These are phyloP conservation scores for Coregonus clupeaformis DNA, from an alignment of 2,113 vertebrate genomes.

Conservation along the genomic window DNA sequence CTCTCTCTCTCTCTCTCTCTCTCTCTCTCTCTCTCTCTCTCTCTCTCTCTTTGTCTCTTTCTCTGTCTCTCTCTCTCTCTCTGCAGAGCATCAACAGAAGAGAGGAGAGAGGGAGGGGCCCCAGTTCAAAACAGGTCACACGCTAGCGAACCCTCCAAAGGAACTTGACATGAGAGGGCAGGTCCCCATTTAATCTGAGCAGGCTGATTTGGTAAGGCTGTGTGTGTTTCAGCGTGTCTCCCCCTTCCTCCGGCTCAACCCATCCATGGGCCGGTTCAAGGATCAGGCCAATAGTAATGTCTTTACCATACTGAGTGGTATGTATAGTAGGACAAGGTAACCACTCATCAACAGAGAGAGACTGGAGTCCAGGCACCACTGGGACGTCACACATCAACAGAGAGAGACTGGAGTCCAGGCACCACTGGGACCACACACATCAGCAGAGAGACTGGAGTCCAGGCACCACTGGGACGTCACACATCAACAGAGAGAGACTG, in stretches of 20 bases:
- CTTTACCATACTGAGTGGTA: slow-evolving; percentile 48
- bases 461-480: too few relatives aligned
- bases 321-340: neutral
- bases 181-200: neutral
- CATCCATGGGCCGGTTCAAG: slow-evolving; percentile 38
- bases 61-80: too few relatives aligned
- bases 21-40: too few relatives aligned
- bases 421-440: too few relatives aligned
- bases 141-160: neutral
- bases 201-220: neutral
- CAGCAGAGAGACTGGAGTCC: too few relatives aligned
- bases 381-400: too few relatives aligned
- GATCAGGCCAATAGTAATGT: slow-evolving; percentile 48
- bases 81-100: too few relatives aligned
- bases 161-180: neutral
- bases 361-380: too few relatives aligned
- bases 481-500: too few relatives aligned
- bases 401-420: too few relatives aligned
- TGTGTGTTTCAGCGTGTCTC: slow-evolving; percentile 4
- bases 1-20: too few relatives aligned
- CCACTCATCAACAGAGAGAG: slow-evolving; percentile 1
- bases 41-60: too few relatives aligned
- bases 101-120: neutral
- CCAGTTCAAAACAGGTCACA: slow-evolving; percentile 4
- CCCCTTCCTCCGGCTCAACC: slow-evolving; percentile 3